Conservation (phyloP, 2,113 vertebrate genomes). For the Neotragus pygmaeus region DNA sequence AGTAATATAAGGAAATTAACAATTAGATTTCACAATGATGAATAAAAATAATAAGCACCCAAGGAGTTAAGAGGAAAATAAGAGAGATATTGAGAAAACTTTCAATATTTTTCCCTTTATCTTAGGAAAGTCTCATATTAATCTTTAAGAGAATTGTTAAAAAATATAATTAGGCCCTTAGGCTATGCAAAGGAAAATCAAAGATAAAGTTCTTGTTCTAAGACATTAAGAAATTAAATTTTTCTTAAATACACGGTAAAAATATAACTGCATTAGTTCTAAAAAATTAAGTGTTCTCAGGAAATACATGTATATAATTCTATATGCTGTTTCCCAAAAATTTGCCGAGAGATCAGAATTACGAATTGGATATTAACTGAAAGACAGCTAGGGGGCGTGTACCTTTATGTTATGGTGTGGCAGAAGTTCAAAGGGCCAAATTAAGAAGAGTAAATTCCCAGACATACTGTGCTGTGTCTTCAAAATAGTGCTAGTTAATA, state of each 20-base stretch:
- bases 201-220: not conserved
- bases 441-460: not conserved
- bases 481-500: not conserved
- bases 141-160: not conserved
- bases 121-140: not conserved
- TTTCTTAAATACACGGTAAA: not conserved
- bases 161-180: not conserved
- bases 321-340: not conserved
- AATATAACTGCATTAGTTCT: not conserved
- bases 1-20: not conserved
- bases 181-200: not conserved
- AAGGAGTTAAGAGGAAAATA: not conserved
- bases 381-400: rapidly evolving
- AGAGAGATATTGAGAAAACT: not conserved
- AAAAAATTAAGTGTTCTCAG: not conserved
- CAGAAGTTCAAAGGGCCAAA: not conserved
- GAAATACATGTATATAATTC: not conserved
- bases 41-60: not conserved
- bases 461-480: not conserved
- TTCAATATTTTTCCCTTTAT: not conserved
- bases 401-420: not conserved
- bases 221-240: not conserved
- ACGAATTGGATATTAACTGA: not conserved
- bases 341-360: not conserved
- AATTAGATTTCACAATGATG: not conserved